Evolutionary conservation across 2,888 invertebrate genomes (phyloP).

Genomic region (Stenichneumon culpator): DNA sequence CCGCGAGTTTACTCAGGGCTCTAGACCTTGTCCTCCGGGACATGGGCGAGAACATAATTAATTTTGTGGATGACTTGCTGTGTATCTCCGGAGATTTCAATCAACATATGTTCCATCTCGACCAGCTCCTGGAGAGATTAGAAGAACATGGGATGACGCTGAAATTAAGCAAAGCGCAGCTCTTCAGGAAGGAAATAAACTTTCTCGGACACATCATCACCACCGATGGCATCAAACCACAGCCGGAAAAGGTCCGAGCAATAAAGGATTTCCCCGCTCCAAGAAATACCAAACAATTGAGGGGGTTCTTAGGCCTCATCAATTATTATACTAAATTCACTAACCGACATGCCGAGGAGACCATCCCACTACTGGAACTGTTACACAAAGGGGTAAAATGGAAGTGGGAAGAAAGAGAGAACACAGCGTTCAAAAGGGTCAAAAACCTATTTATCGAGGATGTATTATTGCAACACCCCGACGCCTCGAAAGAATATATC

Average conservation of each 20-base stretch:
- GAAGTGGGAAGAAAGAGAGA: slow-evolving; percentile 45
- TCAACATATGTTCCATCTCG: slow-evolving; percentile 53
- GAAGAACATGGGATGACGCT: slow-evolving; percentile 66
- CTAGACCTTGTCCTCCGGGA: not conserved
- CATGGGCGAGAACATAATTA: slow-evolving; percentile 14
- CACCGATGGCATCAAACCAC: slow-evolving; percentile 64
- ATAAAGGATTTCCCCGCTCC: slow-evolving; percentile 70
- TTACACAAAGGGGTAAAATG: slow-evolving; percentile 45
- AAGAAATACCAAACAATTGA: slow-evolving; percentile 63
- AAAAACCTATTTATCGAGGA: slow-evolving; percentile 46
- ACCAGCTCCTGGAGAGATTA: slow-evolving; percentile 56
- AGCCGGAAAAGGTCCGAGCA: slow-evolving; percentile 68
- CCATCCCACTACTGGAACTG: slow-evolving; percentile 36
- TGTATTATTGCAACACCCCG: not conserved
- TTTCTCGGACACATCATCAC: slow-evolving; percentile 73
- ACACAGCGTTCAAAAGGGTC: slow-evolving; percentile 38
- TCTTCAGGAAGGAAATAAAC: slow-evolving; percentile 66
- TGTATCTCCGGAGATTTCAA: slow-evolving; percentile 19
- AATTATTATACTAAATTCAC: slow-evolving; percentile 62
- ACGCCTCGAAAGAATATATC: slow-evolving; percentile 48
- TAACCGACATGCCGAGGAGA: not conserved
- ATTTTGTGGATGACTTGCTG: slow-evolving; percentile 58
- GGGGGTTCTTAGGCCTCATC: slow-evolving; percentile 69
- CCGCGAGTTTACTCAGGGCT: not conserved
- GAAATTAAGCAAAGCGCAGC: slow-evolving; percentile 68